Evolutionary conservation across 1,140 invertebrate genomes (phyloP).

Genomic region (Pseudomyrmex gracilis): DNA sequence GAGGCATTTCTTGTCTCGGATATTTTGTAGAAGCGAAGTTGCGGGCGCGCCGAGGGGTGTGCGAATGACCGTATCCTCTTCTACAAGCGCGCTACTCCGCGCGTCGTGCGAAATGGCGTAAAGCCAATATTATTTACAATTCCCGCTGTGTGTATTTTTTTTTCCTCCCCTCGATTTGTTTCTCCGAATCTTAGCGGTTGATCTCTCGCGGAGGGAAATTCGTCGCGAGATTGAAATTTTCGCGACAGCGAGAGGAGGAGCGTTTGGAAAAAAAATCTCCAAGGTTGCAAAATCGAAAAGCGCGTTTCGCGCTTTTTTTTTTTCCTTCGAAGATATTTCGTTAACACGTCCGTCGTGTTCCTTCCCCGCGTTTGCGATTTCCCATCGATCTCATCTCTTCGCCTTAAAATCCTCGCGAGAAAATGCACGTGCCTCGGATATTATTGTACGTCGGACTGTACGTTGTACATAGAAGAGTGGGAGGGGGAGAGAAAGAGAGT

Average conservation of each 20-base stretch:
- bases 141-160: too few relatives aligned
- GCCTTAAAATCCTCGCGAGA: slow-evolving; percentile 42
- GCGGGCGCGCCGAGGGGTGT: background rate
- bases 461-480: slow-evolving; percentile 23
- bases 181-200: too few relatives aligned
- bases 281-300: too few relatives aligned
- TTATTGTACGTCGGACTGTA: slow-evolving; percentile 49
- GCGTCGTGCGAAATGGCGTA: too few relatives aligned
- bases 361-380: background rate
- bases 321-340: background rate
- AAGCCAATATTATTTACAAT: too few relatives aligned
- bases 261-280: too few relatives aligned
- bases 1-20: slow-evolving; percentile 25
- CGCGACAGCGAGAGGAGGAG: too few relatives aligned
- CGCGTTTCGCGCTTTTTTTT: too few relatives aligned
- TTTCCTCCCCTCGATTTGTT: too few relatives aligned
- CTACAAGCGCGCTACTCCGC: too few relatives aligned
- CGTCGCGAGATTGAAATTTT: too few relatives aligned
- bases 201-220: too few relatives aligned
- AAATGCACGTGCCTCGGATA: slow-evolving; percentile 67
- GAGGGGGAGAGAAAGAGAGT: background rate
- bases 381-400: slow-evolving; percentile 42
- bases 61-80: background rate
- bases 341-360: background rate
- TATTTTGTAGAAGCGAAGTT: slow-evolving; percentile 22